phyloP scores from a whole-genome alignment of 2,888 invertebrate genomes.

The Temnothorax unifasciatus region DNA sequence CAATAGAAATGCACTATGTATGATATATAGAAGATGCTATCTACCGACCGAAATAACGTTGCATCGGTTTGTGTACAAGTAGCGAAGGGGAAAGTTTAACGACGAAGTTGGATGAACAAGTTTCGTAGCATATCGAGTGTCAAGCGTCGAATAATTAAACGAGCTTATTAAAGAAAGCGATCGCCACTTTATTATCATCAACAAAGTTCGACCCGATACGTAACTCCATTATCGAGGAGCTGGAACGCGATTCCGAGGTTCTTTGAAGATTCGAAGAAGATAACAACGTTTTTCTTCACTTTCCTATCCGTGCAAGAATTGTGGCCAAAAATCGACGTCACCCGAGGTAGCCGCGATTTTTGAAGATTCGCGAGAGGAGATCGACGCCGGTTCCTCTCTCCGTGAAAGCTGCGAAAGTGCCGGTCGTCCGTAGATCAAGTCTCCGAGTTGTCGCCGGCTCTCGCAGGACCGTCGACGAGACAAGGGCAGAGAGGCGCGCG shows the following conservation, averaged over 20 bases:
- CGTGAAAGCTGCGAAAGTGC: slow-evolving; percentile 16
- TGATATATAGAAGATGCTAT: neutral
- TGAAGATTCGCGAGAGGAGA: neutral
- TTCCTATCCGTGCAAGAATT: neutral
- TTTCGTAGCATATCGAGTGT: neutral
- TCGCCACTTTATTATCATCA: neutral
- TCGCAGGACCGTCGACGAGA: slow-evolving; percentile 23
- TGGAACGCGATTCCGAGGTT: neutral
- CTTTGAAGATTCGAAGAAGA: too few relatives aligned
- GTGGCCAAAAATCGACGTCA: neutral
- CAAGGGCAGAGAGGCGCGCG: slow-evolving; percentile 50
- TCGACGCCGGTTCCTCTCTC: neutral
- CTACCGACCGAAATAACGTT: neutral
- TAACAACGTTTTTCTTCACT: neutral
- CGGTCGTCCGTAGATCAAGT: neutral
- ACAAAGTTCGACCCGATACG: neutral
- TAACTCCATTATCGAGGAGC: neutral
- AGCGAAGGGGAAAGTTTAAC: slow-evolving; percentile 24
- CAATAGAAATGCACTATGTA: neutral
- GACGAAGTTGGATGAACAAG: neutral
- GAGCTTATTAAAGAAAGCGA: slow-evolving; percentile 6
- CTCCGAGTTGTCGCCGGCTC: neutral
- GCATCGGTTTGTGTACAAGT: slow-evolving; percentile 17
- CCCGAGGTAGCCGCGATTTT: neutral
- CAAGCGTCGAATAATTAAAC: neutral